A percentile compares a stretch with the other conserved stretches of the same genome.
Evolutionary conservation across 2,797 vertebrate genomes (phyloP).

Genomic region (Mastacembelus armatus): DNA sequence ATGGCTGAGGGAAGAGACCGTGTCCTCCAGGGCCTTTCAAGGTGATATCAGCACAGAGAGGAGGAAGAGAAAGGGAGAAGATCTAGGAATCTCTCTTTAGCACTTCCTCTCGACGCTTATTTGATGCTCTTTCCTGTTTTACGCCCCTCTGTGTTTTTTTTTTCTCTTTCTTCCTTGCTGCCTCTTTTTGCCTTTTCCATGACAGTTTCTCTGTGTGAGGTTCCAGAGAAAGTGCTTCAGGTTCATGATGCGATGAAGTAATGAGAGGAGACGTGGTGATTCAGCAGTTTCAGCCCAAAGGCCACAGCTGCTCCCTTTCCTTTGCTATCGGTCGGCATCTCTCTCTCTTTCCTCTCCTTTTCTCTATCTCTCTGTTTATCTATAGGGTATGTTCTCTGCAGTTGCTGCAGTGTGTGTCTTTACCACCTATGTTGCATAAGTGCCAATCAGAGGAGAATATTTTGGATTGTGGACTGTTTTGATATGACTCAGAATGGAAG

Average conservation of each 20-base stretch:
- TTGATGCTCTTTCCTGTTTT: constrained; percentile 19
- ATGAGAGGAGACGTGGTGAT: constrained; percentile 82
- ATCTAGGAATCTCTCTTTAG: constrained; percentile 44
- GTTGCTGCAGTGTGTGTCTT: constrained; percentile 31
- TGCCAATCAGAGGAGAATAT: constrained; percentile 36
- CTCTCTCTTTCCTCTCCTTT: constrained; percentile 7
- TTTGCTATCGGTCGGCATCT: constrained; percentile 43
- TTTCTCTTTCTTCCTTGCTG: constrained; percentile 15
- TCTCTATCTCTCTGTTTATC: constrained; percentile 34
- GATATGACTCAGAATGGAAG: constrained; percentile 28
- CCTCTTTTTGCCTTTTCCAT: constrained; percentile 38
- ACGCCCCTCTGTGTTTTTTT: constrained; percentile 1
- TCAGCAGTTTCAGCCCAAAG: constrained; percentile 80
- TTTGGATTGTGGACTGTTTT: constrained; percentile 46
- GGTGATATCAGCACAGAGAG: constrained; percentile 47
- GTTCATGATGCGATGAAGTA: constrained; percentile 72
- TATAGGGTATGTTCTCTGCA: constrained; percentile 24
- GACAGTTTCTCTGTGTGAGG: constrained; percentile 42
- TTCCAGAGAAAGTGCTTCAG: constrained; percentile 60
- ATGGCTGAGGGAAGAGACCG: constrained; percentile 23
- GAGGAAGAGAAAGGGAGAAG: constrained; percentile 1
- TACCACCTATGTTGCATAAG: constrained; percentile 41
- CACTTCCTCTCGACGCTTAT: neutral
- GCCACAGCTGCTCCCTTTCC: constrained; percentile 78
- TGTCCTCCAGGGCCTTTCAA: constrained; percentile 60